Percentiles rank a stretch among this genome's conserved stretches.
phyloP scores from a whole-genome alignment of 2,113 vertebrate species.

The Burhinus bistriatus region DNA sequence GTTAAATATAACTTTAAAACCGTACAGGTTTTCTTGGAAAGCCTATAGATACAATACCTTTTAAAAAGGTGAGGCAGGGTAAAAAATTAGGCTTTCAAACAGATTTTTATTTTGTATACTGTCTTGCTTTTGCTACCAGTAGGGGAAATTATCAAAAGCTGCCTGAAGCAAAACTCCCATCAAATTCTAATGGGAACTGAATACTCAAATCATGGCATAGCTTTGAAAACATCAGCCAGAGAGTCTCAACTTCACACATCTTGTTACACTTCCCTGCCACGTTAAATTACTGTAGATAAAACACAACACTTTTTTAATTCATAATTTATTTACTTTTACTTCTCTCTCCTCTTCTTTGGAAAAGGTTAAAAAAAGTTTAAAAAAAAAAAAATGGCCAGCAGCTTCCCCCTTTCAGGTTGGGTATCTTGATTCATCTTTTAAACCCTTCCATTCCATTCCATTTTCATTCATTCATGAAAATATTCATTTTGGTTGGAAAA shows the following conservation, averaged over 20 bases:
- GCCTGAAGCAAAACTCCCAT: neutral
- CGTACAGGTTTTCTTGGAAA: neutral
- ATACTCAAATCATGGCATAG: neutral
- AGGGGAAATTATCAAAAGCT: neutral
- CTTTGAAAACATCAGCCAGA: neutral
- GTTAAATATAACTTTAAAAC: neutral
- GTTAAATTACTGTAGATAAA: neutral
- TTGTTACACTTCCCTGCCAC: neutral
- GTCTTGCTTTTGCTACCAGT: neutral
- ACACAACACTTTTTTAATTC: neutral
- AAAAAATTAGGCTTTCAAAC: neutral
- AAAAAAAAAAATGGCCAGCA: neutral
- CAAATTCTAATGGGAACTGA: neutral
- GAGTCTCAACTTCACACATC: neutral
- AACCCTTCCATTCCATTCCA: neutral
- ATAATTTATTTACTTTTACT: neutral
- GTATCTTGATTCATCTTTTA: neutral
- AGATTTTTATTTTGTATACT: neutral
- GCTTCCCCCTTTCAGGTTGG: neutral
- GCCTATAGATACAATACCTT: neutral
- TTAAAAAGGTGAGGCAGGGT: neutral
- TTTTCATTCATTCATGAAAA: neutral
- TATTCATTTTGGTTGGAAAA: neutral
- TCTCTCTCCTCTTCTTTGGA: neutral
- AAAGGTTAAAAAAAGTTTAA: neutral